A percentile compares a stretch with the other conserved stretches of the same genome.
Evolutionary conservation across 2,113 vertebrate genomes (phyloP).

Genomic region (Sapajus apella): DNA sequence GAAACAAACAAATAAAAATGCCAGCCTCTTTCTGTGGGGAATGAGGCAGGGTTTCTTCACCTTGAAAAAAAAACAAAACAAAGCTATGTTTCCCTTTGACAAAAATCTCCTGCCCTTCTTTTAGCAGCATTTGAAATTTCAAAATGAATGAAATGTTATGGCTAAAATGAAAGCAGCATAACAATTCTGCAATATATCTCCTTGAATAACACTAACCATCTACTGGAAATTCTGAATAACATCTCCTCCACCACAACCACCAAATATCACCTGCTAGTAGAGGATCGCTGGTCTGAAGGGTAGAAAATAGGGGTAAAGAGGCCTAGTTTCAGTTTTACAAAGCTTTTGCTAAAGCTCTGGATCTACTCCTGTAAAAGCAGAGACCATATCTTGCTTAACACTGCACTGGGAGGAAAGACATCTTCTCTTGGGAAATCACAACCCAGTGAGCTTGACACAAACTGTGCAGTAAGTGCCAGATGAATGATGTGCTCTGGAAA

Average conservation of each 20-base stretch:
- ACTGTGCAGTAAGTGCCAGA: fast-evolving
- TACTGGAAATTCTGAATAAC: neutral
- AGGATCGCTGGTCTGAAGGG: neutral
- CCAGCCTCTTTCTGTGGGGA: neutral
- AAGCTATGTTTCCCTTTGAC: neutral
- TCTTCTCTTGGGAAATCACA: neutral
- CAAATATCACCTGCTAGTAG: neutral
- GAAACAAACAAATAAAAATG: neutral
- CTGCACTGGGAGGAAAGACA: neutral
- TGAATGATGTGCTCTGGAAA: neutral
- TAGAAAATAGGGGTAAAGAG: too few species aligned
- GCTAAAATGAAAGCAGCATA: neutral
- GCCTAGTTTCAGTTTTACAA: neutral
- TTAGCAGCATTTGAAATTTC: neutral
- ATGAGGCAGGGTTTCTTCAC: neutral
- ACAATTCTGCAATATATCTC: neutral
- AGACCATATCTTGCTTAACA: neutral
- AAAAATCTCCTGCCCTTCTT: neutral
- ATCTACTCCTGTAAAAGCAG: neutral
- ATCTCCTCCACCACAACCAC: neutral
- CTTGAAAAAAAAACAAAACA: neutral
- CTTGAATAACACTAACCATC: neutral
- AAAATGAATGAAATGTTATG: neutral
- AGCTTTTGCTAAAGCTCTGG: neutral
- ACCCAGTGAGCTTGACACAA: neutral